Conservation (phyloP, 2,888 invertebrate genomes). For the Aspidiotus destructor region DNA sequence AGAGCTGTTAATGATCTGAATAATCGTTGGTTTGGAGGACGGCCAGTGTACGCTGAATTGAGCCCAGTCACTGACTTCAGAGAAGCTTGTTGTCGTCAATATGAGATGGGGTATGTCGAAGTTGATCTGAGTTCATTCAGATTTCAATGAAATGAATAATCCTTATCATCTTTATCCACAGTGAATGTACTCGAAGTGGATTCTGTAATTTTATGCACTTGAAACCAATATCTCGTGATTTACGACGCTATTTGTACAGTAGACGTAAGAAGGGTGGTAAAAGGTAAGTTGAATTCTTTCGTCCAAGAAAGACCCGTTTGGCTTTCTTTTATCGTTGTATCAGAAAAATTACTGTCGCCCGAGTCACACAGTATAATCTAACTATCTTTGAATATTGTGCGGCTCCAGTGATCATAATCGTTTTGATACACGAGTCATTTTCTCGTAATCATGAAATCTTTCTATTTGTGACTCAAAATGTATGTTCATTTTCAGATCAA, state of each 20-base stretch:
- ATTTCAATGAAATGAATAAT: background rate
- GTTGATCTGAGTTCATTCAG: background rate
- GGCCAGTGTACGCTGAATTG: conserved; percentile 95
- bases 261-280: conserved; percentile 40
- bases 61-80: conserved; percentile 99
- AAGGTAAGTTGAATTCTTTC: conserved; percentile 33
- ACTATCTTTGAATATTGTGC: no score
- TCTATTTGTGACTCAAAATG: background rate
- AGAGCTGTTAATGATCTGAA: conserved; percentile 93
- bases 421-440: no score
- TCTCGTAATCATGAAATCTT: no score
- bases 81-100: conserved; percentile 98
- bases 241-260: conserved; percentile 62
- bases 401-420: no score
- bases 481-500: conserved; percentile 48
- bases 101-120: conserved; percentile 78
- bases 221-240: conserved; percentile 92
- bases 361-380: no score
- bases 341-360: background rate
- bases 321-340: background rate
- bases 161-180: conserved; percentile 39
- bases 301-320: background rate
- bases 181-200: conserved; percentile 93
- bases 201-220: conserved; percentile 99
- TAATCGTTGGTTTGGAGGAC: conserved; percentile 97